phyloP scores from a whole-genome alignment of 2,113 vertebrate genomes.

The Chamaea fasciata region DNA sequence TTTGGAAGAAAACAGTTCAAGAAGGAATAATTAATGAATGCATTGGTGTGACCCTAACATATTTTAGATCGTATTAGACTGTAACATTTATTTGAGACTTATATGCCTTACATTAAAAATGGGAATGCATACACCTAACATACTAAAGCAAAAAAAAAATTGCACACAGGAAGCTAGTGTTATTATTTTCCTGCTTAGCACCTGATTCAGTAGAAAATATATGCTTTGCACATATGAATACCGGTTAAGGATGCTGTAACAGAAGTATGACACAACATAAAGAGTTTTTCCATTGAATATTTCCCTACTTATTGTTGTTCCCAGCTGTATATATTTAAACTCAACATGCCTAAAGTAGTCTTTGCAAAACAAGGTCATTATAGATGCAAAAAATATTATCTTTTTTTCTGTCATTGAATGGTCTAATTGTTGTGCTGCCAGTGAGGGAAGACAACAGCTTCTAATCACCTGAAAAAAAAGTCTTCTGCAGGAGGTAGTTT shows the following conservation, averaged over 20 bases:
- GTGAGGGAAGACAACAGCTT: neutral
- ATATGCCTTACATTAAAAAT: neutral
- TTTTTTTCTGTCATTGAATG: neutral
- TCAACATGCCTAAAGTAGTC: neutral
- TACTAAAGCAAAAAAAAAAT: neutral
- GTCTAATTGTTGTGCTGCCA: neutral
- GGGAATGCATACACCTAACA: neutral
- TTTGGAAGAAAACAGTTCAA: neutral
- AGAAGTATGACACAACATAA: neutral
- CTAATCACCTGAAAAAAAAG: neutral
- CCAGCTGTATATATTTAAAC: neutral
- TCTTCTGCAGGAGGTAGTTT: neutral
- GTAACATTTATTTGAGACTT: neutral
- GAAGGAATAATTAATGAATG: neutral
- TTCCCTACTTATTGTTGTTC: neutral
- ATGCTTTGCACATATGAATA: neutral
- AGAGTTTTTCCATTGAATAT: neutral
- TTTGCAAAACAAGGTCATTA: neutral
- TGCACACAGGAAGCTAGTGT: neutral
- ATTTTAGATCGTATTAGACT: neutral
- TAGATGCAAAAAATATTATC: neutral
- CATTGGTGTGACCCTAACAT: neutral
- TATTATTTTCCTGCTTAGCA: neutral
- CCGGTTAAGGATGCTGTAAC: neutral
- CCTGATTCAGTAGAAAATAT: neutral